A percentile compares a stretch with the other conserved stretches of the same genome.
phyloP scores from a whole-genome alignment of 1,140 invertebrate genomes.

The Penaeus chinensis region DNA sequence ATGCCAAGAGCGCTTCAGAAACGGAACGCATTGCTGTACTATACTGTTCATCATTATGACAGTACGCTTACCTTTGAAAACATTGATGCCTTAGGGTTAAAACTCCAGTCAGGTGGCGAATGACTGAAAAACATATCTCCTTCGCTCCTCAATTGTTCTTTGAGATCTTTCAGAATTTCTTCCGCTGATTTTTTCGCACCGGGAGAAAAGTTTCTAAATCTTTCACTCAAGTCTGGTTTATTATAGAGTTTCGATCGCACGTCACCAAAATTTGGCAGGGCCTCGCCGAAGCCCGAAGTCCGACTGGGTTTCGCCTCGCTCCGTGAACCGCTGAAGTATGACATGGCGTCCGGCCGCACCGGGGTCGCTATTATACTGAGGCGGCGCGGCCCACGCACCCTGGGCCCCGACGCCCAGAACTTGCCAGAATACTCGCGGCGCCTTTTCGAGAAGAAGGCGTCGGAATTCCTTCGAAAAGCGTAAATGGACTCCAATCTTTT shows the following conservation, averaged over 20 bases:
- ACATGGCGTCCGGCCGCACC: slow-evolving; percentile 32
- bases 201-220: slow-evolving; percentile 39
- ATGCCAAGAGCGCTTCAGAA: no score
- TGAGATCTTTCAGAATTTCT: slow-evolving; percentile 42
- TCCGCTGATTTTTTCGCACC: slow-evolving; percentile 42
- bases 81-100: slow-evolving; percentile 32
- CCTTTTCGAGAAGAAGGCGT: neutral
- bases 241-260: neutral
- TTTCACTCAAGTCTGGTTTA: neutral
- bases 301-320: neutral
- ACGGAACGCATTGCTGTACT: no score
- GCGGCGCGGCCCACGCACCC: slow-evolving; percentile 19
- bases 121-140: slow-evolving; percentile 42
- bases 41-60: no score
- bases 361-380: slow-evolving; percentile 26
- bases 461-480: no score
- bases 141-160: slow-evolving; percentile 38
- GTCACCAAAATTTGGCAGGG: slow-evolving; percentile 10
- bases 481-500: no score
- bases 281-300: neutral
- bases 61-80: slow-evolving; percentile 38
- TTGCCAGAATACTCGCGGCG: slow-evolving; percentile 28
- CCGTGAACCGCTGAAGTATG: slow-evolving; percentile 28
- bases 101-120: slow-evolving; percentile 39
- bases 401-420: slow-evolving; percentile 1